phyloP scores from a whole-genome alignment of 2,113 vertebrate species.

The Etia nguti region DNA sequence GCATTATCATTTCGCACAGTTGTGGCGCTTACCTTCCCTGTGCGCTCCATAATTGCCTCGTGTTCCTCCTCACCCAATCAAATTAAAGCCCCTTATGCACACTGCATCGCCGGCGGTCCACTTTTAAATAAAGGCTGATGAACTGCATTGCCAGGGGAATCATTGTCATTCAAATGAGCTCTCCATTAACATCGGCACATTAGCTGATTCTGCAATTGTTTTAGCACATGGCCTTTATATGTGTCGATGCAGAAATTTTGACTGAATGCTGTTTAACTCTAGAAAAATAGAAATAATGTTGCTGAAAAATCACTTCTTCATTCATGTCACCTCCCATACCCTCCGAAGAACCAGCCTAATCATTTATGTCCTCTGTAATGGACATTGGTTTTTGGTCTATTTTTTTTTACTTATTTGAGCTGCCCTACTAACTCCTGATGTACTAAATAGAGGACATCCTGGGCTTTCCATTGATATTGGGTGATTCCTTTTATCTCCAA shows the following conservation, averaged over 20 bases:
- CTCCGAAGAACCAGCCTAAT: not conserved
- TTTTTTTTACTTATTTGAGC: too few relatives aligned
- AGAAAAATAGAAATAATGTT: not conserved
- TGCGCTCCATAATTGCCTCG: conserved; percentile 29
- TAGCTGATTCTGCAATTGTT: conserved; percentile 48
- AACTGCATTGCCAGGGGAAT: conserved; percentile 50
- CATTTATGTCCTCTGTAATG: not conserved
- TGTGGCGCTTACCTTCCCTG: conserved; percentile 36
- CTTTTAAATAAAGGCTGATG: conserved; percentile 50
- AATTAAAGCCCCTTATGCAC: not conserved
- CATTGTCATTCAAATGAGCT: conserved; percentile 57
- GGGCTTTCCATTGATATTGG: not conserved
- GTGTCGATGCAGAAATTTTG: not conserved
- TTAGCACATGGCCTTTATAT: not conserved
- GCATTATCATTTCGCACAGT: not conserved
- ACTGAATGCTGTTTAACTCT: conserved; percentile 12
- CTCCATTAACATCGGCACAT: conserved; percentile 30
- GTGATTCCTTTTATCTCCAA: not conserved
- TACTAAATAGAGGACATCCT: not conserved
- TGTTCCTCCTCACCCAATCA: not conserved
- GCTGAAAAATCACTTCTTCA: not conserved
- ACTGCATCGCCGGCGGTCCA: not conserved
- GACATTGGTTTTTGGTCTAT: not conserved
- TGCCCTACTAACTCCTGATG: too few relatives aligned
- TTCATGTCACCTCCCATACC: not conserved